Conservation (phyloP, 1,140 invertebrate species). For the Neomicropteryx cornuta region DNA sequence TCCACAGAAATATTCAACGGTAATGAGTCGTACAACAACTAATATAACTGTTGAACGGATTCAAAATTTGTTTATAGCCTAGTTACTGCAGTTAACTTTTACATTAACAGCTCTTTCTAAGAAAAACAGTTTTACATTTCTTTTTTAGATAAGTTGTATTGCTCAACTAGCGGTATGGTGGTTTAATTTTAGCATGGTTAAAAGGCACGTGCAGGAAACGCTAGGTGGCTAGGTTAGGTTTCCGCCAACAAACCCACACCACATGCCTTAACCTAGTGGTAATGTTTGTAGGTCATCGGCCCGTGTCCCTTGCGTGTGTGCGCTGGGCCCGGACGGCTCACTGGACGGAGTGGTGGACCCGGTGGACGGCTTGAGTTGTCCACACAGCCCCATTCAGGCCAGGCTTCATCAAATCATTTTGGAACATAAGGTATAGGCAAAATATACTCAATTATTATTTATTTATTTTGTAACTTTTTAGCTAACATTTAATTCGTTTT, state of each 20-base stretch:
- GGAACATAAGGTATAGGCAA: conserved; percentile 54
- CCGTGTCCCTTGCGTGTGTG: conserved; percentile 17
- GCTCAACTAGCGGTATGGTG: not conserved
- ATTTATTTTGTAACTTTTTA: conserved; percentile 7
- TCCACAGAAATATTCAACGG: too few relatives aligned
- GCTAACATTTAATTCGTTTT: conserved; percentile 1
- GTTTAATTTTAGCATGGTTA: conserved; percentile 1
- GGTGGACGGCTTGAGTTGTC: conserved; percentile 70
- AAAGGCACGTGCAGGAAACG: not conserved
- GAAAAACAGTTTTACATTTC: too few relatives aligned
- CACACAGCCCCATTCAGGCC: conserved; percentile 66
- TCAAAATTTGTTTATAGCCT: too few relatives aligned
- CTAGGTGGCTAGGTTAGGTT: not conserved
- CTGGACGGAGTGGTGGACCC: conserved; percentile 21
- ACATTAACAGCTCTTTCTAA: too few relatives aligned
- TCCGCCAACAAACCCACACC: not conserved
- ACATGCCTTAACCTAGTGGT: not conserved
- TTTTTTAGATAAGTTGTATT: too few relatives aligned
- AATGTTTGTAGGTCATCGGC: too few relatives aligned
- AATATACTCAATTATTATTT: conserved; percentile 4
- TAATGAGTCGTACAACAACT: too few relatives aligned
- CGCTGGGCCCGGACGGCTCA: conserved; percentile 11
- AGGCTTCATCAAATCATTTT: conserved; percentile 68
- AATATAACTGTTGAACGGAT: too few relatives aligned
- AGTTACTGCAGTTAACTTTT: too few relatives aligned